Conservation (phyloP, 2,797 vertebrate species). For the Avahi laniger region DNA sequence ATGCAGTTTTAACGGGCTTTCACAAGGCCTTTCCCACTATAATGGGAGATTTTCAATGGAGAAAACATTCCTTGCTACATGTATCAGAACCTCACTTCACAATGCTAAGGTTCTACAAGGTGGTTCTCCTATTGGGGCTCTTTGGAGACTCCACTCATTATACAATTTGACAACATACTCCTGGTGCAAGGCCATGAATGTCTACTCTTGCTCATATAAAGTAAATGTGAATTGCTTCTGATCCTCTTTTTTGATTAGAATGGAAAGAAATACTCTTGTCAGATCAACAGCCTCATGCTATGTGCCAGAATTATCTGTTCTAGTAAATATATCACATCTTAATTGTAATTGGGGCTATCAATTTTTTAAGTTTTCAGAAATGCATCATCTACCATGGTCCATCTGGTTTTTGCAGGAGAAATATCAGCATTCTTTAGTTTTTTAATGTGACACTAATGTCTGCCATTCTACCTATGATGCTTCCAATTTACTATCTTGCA, state of each 20-base stretch:
- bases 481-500: neutral
- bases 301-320: neutral
- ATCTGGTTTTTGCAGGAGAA: neutral
- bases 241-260: neutral
- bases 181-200: neutral
- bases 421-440: neutral
- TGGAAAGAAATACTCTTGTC: neutral
- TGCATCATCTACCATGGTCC: no score
- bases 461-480: neutral
- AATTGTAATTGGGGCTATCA: neutral
- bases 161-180: neutral
- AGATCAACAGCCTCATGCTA: neutral
- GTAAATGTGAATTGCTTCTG: neutral
- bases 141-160: neutral
- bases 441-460: conserved; percentile 14
- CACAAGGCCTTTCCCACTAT: no score
- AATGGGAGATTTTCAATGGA: neutral
- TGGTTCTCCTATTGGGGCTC: neutral
- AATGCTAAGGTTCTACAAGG: neutral
- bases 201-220: neutral
- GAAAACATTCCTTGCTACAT: neutral
- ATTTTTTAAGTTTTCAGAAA: neutral
- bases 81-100: neutral
- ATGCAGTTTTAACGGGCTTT: no score
- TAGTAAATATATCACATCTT: neutral